Evolutionary conservation across 2,113 vertebrate genomes (phyloP).

Genomic region (Herpetotheres cachinnans): DNA sequence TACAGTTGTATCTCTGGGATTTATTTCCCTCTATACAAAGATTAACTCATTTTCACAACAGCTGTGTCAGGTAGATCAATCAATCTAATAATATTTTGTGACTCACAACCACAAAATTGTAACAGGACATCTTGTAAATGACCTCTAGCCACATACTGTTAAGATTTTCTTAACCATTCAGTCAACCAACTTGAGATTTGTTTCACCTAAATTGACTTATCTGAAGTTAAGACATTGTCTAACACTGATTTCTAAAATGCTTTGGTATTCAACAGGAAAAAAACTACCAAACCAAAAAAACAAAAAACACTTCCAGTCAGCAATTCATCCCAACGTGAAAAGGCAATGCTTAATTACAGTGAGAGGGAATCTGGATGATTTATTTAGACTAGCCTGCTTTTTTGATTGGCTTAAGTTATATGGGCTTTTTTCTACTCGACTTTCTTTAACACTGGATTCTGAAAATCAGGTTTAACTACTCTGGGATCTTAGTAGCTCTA

Average conservation of each 20-base stretch:
- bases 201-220: constrained; percentile 9
- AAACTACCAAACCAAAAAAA: not conserved
- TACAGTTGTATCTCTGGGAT: not conserved
- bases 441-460: not conserved
- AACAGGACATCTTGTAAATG: not conserved
- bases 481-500: not conserved
- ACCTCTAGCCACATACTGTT: not conserved
- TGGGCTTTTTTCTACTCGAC: not conserved
- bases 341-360: not conserved
- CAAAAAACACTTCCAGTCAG: not conserved
- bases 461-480: not conserved
- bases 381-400: not conserved
- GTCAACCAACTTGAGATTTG: not conserved
- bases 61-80: not conserved
- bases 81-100: constrained; percentile 9
- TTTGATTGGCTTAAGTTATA: not conserved
- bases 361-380: not conserved
- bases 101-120: not conserved
- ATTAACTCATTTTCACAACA: not conserved
- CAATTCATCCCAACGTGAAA: not conserved
- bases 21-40: not conserved
- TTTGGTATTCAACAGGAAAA: not conserved
- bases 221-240: not conserved
- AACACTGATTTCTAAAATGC: not conserved
- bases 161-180: not conserved